Evolutionary conservation across 2,888 invertebrate genomes (phyloP).

Genomic region (Autographa gamma): DNA sequence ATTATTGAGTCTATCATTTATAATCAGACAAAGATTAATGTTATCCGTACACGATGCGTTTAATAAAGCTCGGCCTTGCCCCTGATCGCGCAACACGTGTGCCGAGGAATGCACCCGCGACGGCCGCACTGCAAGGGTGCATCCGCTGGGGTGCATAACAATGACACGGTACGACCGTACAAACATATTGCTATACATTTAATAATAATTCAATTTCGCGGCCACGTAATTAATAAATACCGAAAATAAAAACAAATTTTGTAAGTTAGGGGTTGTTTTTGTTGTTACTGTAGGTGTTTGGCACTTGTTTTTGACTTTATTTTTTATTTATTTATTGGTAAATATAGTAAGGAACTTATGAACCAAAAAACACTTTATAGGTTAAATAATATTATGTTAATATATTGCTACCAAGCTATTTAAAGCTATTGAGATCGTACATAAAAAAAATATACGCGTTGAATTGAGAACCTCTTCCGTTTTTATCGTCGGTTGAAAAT

Average conservation of each 20-base stretch:
- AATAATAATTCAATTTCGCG: conserved; percentile 78
- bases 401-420: too few relatives aligned
- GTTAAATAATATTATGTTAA: too few relatives aligned
- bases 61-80: conserved; percentile 61
- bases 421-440: too few relatives aligned
- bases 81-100: conserved; percentile 77
- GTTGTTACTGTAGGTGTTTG: conserved; percentile 7
- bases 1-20: not conserved
- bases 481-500: too few relatives aligned
- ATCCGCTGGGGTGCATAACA: conserved; percentile 69
- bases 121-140: conserved; percentile 50
- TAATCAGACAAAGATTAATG: conserved; percentile 45
- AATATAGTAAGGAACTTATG: too few relatives aligned
- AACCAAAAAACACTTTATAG: too few relatives aligned
- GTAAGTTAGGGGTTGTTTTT: conserved; percentile 20
- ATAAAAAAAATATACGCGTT: too few relatives aligned
- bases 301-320: too few relatives aligned
- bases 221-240: conserved; percentile 60
- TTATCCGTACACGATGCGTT: conserved; percentile 49
- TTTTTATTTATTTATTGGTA: too few relatives aligned
- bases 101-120: conserved; percentile 75
- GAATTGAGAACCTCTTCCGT: too few relatives aligned
- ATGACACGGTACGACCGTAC: conserved; percentile 52
- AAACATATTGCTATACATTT: conserved; percentile 68
- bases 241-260: conserved; percentile 31